Conservation (phyloP, 2,888 invertebrate species). For the Proisotoma minuta region DNA sequence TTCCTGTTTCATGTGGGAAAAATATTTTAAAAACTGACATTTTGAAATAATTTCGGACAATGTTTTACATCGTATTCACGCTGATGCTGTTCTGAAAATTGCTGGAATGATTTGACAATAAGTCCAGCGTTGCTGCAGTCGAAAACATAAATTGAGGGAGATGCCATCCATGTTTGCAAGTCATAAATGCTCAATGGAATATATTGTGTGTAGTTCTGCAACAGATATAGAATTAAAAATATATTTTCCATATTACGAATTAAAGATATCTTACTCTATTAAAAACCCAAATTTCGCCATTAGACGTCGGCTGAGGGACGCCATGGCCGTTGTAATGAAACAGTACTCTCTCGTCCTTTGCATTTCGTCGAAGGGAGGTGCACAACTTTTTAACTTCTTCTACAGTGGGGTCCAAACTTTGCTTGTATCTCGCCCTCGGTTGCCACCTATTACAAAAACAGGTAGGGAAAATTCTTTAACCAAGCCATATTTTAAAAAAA, state of each 20-base stretch:
- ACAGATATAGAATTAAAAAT: slow-evolving; percentile 19
- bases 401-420: slow-evolving; percentile 91
- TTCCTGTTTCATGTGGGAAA: slow-evolving; percentile 22
- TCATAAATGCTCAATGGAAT: slow-evolving; percentile 98
- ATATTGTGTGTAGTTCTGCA: slow-evolving; percentile 94
- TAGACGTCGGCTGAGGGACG: slow-evolving; percentile 93
- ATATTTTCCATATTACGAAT: neutral
- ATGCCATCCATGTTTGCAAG: slow-evolving; percentile 98
- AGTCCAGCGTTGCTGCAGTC: slow-evolving; percentile 98
- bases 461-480: neutral
- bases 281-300: slow-evolving; percentile 99
- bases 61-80: slow-evolving; percentile 64
- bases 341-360: slow-evolving; percentile 95
- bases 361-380: slow-evolving; percentile 86
- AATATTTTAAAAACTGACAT: neutral
- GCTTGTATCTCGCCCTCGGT: slow-evolving; percentile 94
- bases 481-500: neutral
- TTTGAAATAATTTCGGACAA: neutral
- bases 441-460: slow-evolving; percentile 66
- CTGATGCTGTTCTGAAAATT: slow-evolving; percentile 87
- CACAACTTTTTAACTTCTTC: slow-evolving; percentile 98
- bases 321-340: slow-evolving; percentile 99
- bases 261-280: slow-evolving; percentile 65
- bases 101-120: slow-evolving; percentile 83
- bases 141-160: slow-evolving; percentile 97